Evolutionary conservation across 1,140 invertebrate species (phyloP).

Genomic region (Planococcus citri): DNA sequence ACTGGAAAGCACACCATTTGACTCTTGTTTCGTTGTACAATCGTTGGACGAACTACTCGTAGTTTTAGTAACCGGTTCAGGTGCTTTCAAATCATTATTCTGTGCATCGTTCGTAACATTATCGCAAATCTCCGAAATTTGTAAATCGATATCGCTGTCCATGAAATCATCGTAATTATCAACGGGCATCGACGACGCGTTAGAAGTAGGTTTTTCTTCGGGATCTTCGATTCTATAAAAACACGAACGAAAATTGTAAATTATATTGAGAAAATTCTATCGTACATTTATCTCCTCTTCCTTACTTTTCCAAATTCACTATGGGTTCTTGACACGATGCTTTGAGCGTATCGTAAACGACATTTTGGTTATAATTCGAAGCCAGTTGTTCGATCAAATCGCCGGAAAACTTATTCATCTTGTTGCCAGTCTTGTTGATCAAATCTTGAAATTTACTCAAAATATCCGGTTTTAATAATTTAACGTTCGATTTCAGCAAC

Average conservation of each 20-base stretch:
- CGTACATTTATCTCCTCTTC: no score
- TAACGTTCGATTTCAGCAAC: background rate
- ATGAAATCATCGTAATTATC: conserved; percentile 1
- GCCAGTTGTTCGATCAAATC: background rate
- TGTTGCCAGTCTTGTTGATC: background rate
- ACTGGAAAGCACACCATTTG: no score
- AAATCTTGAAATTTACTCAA: background rate
- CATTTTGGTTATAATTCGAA: background rate
- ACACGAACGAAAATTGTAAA: background rate
- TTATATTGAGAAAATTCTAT: no score
- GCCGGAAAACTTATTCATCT: background rate
- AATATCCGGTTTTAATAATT: background rate
- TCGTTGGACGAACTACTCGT: no score
- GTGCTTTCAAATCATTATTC: no score
- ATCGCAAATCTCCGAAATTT: background rate
- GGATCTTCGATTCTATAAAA: background rate
- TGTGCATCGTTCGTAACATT: background rate
- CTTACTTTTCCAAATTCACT: background rate
- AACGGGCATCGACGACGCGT: background rate
- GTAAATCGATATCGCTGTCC: conserved; percentile 2
- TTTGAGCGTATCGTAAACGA: background rate
- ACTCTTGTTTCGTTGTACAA: no score
- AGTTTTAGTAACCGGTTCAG: no score
- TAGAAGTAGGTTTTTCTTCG: background rate
- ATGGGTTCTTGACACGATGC: background rate